A percentile compares a stretch with the other conserved stretches of the same genome.
Conservation (phyloP, 2,113 vertebrate species). For the Thalassarche chlororhynchos region DNA sequence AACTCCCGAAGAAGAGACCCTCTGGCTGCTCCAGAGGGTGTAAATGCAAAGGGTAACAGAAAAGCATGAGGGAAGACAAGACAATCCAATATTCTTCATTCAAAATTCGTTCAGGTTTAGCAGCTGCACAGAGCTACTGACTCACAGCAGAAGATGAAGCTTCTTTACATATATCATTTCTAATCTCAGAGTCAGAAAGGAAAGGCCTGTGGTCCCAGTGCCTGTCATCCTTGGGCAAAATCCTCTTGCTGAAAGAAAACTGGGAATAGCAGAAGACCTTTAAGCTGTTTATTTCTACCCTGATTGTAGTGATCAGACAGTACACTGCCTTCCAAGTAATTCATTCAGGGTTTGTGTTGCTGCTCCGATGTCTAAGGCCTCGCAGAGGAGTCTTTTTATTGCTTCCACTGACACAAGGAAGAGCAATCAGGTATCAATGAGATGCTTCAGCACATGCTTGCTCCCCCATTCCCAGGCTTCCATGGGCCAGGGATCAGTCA, state of each 20-base stretch:
- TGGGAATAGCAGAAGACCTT: background rate
- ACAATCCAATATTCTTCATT: background rate
- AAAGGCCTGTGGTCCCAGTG: background rate
- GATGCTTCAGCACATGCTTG: background rate
- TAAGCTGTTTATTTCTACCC: background rate
- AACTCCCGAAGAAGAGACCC: background rate
- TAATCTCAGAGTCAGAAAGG: background rate
- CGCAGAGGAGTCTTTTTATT: background rate
- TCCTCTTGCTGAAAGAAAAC: background rate
- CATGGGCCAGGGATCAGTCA: background rate
- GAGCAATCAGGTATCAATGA: background rate
- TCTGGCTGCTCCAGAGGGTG: background rate
- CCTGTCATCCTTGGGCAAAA: background rate
- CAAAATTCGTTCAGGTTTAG: background rate
- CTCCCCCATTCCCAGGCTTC: background rate
- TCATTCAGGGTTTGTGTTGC: background rate
- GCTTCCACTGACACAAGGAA: background rate
- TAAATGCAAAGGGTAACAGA: background rate
- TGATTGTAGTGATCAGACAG: background rate
- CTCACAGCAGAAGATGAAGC: background rate
- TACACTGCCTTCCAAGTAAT: background rate
- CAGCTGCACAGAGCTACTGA: background rate
- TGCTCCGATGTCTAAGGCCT: background rate
- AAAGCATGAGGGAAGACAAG: background rate
- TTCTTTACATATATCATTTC: background rate